Evolutionary conservation across 1,140 invertebrate species (phyloP), one percentile per base, ranked within the genome.

Genomic region (Bombus balteatus): DNA sequence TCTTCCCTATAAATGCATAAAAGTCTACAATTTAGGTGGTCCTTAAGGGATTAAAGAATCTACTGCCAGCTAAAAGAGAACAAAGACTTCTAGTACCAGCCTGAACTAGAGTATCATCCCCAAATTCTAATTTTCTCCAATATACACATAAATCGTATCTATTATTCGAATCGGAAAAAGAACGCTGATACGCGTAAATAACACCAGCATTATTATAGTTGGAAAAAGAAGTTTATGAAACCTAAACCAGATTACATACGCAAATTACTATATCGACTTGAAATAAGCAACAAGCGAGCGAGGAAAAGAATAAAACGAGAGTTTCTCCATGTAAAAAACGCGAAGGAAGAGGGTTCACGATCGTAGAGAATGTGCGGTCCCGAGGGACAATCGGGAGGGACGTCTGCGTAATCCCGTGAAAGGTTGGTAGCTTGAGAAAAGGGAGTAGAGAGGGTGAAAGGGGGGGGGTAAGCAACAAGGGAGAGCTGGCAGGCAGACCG

Each of bases 401-500:
- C 37, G 85, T 88, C 68, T 85, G 76, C 62, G 65, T 18, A 66
- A 72, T 65, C 34, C 68, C 41, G 59, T 70, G 65, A 72, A 80
- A 84, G 59, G 59, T 62, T 57, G 73, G 74, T 75, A 75, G 74
- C 47, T 39, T 47, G 34, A 66, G 71, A 81, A 62, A 34, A 57
- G 12, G 37, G 59, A 43, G 59, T 59, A 71, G 77, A 77, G 71
- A 72, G 72, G 86, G 81, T 88, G 81, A 80, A 76, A 77, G 88
- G 87, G 87, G 85, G 66, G 68, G 85, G 70, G 68, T 68, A 70
- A 83, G 59, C 28, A 62, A 13, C 28, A 62, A 62, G 88, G 86
- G 83, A 92, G 89, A 83, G 85, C 85, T 90, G 88, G 81, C 89
- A 86, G 90, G 90, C 93, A 94, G 93, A 93, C 93, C 93, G 87